Evolutionary conservation across 2,797 vertebrate genomes (phyloP).

Genomic region (Eulemur coronatus): DNA sequence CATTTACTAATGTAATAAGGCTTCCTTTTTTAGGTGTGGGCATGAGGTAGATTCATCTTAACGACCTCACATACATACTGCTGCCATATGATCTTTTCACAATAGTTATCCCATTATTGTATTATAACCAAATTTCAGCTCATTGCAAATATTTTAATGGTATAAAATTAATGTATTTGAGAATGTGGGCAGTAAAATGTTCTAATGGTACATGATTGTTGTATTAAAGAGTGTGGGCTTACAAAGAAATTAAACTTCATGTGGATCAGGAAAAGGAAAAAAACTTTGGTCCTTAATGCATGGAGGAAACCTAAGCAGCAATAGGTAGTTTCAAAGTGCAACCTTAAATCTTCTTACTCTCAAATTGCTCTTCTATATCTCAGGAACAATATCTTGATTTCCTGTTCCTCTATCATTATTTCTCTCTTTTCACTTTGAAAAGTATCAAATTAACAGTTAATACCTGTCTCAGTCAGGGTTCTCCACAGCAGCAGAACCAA

Average conservation of each 20-base stretch:
- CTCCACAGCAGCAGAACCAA: neutral
- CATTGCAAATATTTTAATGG: conserved; percentile 18
- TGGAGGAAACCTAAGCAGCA: neutral
- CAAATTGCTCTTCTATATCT: neutral
- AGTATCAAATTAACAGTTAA: neutral
- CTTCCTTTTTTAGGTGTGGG: neutral
- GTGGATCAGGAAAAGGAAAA: neutral
- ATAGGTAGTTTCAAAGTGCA: neutral
- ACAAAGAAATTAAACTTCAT: conserved; percentile 2
- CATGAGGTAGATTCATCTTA: neutral
- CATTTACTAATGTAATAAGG: neutral
- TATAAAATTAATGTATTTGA: neutral
- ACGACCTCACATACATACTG: neutral
- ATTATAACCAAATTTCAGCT: neutral
- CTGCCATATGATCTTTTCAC: neutral
- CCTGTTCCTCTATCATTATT: neutral
- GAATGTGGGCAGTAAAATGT: neutral
- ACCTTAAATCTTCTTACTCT: neutral
- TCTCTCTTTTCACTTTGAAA: neutral
- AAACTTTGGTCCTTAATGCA: neutral
- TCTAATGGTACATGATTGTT: neutral
- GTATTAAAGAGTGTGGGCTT: neutral
- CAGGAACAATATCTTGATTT: conserved; percentile 1
- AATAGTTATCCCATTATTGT: neutral
- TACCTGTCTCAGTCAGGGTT: neutral